Percentiles rank a stretch among this genome's conserved stretches.
phyloP scores from a whole-genome alignment of 1,140 invertebrate genomes.

The Druon quercuslanigerum region DNA sequence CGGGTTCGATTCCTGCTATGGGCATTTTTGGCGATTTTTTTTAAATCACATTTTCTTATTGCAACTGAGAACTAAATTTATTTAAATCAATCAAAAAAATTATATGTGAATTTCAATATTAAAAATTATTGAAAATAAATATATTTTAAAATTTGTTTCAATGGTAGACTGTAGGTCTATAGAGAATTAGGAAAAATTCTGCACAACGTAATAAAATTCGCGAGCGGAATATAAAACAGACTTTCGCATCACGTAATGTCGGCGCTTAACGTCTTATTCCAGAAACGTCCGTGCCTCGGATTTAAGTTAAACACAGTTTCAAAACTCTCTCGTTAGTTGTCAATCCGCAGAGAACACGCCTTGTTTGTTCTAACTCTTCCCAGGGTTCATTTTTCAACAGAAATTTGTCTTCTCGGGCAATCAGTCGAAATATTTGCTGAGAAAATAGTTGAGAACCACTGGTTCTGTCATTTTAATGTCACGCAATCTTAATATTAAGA shows the following conservation, averaged over 20 bases:
- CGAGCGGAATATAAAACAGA: conserved; percentile 10
- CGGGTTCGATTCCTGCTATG: no score
- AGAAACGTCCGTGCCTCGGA: conserved; percentile 25
- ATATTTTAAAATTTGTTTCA: background rate
- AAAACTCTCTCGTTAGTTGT: conserved; percentile 18
- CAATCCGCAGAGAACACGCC: conserved; percentile 9
- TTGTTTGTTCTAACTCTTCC: conserved; percentile 14
- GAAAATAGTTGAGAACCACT: no score
- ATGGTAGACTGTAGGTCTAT: background rate
- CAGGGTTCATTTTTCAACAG: background rate
- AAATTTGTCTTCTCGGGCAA: background rate
- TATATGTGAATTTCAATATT: no score
- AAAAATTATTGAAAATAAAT: no score
- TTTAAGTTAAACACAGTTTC: conserved; percentile 25
- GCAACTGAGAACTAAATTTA: no score
- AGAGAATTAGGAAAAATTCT: conserved; percentile 1
- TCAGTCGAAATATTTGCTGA: no score
- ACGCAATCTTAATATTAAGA: no score
- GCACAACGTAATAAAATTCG: conserved; percentile 17
- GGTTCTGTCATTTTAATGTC: no score
- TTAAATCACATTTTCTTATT: no score
- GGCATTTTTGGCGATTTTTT: no score
- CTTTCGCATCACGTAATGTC: conserved; percentile 24
- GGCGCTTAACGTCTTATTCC: conserved; percentile 27
- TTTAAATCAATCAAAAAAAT: no score